Conservation (phyloP, 2,888 invertebrate genomes). For the Cosmopolites sordidus region DNA sequence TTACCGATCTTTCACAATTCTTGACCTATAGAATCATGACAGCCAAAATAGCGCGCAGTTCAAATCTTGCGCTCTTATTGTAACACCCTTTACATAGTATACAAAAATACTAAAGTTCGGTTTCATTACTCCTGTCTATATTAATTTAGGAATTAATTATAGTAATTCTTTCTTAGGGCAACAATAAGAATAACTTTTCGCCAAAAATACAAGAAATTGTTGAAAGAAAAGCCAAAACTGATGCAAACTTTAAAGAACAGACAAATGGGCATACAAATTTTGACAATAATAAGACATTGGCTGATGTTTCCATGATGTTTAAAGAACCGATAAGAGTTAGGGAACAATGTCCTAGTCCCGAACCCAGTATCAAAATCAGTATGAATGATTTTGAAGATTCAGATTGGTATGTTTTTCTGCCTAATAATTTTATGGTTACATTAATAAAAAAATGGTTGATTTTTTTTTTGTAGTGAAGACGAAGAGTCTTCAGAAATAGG, state of each 20-base stretch:
- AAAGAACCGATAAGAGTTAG: conserved; percentile 40
- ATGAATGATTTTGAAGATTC: conserved; percentile 50
- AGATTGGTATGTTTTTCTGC: conserved; percentile 38
- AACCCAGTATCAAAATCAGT: conserved; percentile 52
- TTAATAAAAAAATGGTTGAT: conserved; percentile 6
- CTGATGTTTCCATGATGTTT: conserved; percentile 40
- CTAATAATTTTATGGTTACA: conserved; percentile 2
- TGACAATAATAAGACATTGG: conserved; percentile 28
- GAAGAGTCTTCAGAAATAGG: conserved; percentile 55
- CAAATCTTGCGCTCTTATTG: too few species aligned
- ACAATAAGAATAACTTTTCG: conserved; percentile 1
- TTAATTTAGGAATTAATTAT: too few species aligned
- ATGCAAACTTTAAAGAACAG: neutral
- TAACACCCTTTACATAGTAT: too few species aligned
- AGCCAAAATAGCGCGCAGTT: too few species aligned
- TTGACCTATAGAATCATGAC: too few species aligned
- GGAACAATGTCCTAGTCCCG: conserved; percentile 48
- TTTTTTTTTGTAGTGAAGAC: conserved; percentile 51
- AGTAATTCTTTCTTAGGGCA: too few species aligned
- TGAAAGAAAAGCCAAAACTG: conserved; percentile 25
- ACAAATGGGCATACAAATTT: neutral
- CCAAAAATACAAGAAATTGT: conserved; percentile 42
- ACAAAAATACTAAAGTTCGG: too few species aligned
- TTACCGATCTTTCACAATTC: too few species aligned
- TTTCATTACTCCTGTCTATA: too few species aligned